Evolutionary conservation across 2,797 vertebrate species (phyloP).

Genomic region (Diglossa cyanea): DNA sequence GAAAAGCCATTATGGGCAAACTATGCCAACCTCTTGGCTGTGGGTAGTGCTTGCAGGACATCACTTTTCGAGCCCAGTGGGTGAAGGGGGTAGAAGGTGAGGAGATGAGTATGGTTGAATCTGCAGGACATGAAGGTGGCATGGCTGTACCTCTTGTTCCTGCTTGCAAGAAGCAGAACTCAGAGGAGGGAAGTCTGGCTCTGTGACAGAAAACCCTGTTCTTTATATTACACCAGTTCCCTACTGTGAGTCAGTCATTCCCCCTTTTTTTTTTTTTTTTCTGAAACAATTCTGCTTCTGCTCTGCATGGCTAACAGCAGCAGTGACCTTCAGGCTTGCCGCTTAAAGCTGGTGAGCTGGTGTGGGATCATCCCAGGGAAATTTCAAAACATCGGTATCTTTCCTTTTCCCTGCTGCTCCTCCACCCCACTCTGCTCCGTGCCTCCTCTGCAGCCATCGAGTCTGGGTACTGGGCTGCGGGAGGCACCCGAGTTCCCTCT

Average conservation of each 20-base stretch:
- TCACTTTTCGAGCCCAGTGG: not conserved
- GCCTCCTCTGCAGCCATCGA: not conserved
- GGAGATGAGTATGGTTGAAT: not conserved
- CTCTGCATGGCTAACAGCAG: slow-evolving; percentile 51
- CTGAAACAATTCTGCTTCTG: slow-evolving; percentile 50
- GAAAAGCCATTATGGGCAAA: not conserved
- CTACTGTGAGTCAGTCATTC: slow-evolving; percentile 45
- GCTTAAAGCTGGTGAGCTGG: slow-evolving; percentile 50
- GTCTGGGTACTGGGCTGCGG: not conserved
- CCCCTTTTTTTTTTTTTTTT: not conserved
- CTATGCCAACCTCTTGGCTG: not conserved
- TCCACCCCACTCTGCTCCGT: not conserved
- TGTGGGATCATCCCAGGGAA: slow-evolving; percentile 53
- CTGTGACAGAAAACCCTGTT: slow-evolving; percentile 39
- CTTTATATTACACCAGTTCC: slow-evolving; percentile 58
- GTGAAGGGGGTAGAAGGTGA: not conserved
- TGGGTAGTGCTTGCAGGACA: not conserved
- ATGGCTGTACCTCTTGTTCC: slow-evolving; percentile 16
- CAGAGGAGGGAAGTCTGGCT: slow-evolving; percentile 53
- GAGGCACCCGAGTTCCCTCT: slow-evolving; percentile 22
- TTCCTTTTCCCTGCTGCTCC: not conserved
- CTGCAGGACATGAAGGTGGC: not conserved
- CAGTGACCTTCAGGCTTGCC: slow-evolving; percentile 73
- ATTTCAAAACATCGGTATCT: not conserved
- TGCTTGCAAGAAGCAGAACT: slow-evolving; percentile 46